phyloP scores from a whole-genome alignment of 2,888 invertebrate species.

The Pyralis farinalis region DNA sequence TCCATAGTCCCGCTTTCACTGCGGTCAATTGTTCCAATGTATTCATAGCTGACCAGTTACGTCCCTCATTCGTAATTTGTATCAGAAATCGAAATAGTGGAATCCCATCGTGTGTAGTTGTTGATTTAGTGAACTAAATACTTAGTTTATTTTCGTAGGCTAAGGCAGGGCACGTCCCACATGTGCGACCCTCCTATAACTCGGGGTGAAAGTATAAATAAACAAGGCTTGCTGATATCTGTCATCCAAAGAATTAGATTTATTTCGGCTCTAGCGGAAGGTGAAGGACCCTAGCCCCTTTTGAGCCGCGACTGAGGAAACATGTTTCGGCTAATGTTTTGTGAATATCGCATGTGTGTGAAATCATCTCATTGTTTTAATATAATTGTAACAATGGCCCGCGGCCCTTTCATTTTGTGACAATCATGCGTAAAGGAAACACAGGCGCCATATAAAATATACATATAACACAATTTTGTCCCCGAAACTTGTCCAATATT shows the following conservation, averaged over 20 bases:
- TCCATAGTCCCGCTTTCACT: conserved; percentile 16
- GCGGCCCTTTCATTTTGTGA: conserved; percentile 8
- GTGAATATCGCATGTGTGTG: conserved; percentile 35
- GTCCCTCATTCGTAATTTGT: conserved; percentile 1
- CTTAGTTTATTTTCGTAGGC: conserved; percentile 72
- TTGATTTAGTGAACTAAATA: conserved; percentile 60
- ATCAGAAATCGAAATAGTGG: conserved; percentile 14
- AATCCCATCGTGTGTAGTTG: conserved; percentile 34
- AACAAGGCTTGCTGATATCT: conserved; percentile 79
- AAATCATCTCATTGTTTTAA: conserved; percentile 8
- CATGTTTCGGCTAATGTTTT: conserved; percentile 38
- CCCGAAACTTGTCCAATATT: conserved; percentile 58
- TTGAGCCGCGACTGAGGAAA: conserved; percentile 34
- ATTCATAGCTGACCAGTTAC: conserved; percentile 16
- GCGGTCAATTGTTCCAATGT: conserved; percentile 14
- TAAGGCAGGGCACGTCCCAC: conserved; percentile 54
- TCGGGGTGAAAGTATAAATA: conserved; percentile 75
- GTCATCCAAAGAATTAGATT: conserved; percentile 78
- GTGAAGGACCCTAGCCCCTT: conserved; percentile 68
- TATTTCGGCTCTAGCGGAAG: conserved; percentile 72
- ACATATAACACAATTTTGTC: conserved; percentile 26
- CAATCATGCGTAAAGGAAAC: conserved; percentile 5
- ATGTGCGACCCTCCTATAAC: conserved; percentile 60
- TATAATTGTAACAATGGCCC: not conserved
- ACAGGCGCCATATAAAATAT: conserved; percentile 6